A percentile compares a stretch with the other conserved stretches of the same genome.
Conservation (phyloP, 2,888 invertebrate species). For the Spilosoma lubricipeda region DNA sequence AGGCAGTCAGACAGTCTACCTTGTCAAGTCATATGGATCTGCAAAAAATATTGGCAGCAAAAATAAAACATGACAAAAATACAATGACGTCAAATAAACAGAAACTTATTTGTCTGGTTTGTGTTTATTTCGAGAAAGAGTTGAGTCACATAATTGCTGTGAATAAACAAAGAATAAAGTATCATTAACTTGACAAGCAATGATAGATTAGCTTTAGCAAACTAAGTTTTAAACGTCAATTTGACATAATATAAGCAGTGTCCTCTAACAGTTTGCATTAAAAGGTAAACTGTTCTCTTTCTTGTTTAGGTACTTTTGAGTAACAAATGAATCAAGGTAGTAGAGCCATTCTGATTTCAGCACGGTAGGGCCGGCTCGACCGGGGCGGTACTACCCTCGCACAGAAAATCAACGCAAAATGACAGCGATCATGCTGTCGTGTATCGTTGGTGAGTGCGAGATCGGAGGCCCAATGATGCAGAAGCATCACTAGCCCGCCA, state of each 20-base stretch:
- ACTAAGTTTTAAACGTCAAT: neutral
- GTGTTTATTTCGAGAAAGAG: conserved; percentile 11
- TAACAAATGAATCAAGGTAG: no score
- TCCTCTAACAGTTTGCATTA: neutral
- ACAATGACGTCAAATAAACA: neutral
- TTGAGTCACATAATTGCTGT: conserved; percentile 6
- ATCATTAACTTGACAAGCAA: conserved; percentile 5
- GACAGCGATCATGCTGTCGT: no score
- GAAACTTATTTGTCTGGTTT: neutral
- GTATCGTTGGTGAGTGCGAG: no score
- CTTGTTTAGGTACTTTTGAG: neutral
- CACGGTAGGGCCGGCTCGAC: no score
- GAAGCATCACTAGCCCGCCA: no score
- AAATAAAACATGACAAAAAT: neutral
- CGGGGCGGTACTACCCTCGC: no score
- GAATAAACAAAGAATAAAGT: neutral
- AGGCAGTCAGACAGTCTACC: neutral
- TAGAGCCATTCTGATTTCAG: no score
- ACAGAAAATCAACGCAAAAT: no score
- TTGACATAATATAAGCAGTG: neutral
- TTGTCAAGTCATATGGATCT: neutral
- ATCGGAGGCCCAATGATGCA: no score
- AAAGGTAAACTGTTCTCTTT: neutral
- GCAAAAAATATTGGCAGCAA: neutral
- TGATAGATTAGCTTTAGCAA: conserved; percentile 4